These are phyloP conservation scores for Drosophila seguyi DNA, from an alignment of 1,140 invertebrate genomes.

Conservation along the genomic window DNA sequence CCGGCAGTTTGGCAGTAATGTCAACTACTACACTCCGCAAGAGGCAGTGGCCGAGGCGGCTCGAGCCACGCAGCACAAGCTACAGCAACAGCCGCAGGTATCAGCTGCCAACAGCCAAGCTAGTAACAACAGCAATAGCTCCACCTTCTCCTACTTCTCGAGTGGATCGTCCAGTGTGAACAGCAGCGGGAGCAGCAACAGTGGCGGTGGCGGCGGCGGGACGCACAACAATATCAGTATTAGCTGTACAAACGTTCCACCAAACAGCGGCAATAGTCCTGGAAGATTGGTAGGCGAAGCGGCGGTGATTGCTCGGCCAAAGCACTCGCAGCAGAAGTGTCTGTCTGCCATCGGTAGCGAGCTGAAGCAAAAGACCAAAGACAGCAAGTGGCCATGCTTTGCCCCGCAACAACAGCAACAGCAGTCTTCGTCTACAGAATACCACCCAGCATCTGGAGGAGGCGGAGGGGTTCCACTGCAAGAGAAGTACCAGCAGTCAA, in stretches of 20 bases:
- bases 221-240: constrained; percentile 85
- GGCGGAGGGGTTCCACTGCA: constrained; percentile 50
- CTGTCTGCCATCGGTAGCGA: constrained; percentile 84
- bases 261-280: constrained; percentile 40
- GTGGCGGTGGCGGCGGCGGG: constrained; percentile 29
- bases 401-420: constrained; percentile 9
- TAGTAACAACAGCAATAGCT: constrained; percentile 25
- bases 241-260: constrained; percentile 80
- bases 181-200: constrained; percentile 27
- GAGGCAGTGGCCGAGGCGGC: constrained; percentile 76
- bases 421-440: constrained; percentile 27
- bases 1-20: constrained; percentile 77
- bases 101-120: constrained; percentile 19
- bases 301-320: constrained; percentile 76
- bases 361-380: constrained; percentile 82
- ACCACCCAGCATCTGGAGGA: constrained; percentile 21
- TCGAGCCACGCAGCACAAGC: constrained; percentile 72
- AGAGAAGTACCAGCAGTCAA: constrained; percentile 82
- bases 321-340: constrained; percentile 68
- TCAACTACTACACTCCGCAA: constrained; percentile 79
- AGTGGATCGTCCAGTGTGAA: constrained; percentile 60
- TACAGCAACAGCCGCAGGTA: constrained; percentile 32
- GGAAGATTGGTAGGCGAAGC: constrained; percentile 69
- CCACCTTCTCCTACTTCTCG: constrained; percentile 80
- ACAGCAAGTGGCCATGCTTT: constrained; percentile 73